Evolutionary conservation across 2,113 vertebrate species (phyloP).

Genomic region (Enhydra lutris): DNA sequence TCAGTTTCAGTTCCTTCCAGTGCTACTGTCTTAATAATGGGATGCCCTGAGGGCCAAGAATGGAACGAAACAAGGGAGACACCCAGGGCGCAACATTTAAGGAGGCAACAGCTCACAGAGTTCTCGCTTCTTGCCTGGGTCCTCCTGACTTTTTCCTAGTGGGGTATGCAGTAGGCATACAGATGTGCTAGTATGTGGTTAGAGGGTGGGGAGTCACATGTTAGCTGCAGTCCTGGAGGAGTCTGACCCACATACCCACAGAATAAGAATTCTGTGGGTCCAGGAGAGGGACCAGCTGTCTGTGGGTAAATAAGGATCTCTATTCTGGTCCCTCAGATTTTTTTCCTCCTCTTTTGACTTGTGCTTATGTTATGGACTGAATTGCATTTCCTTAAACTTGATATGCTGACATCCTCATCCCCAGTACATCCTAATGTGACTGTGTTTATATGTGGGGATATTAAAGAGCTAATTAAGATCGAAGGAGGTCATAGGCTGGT

Average conservation of each 20-base stretch:
- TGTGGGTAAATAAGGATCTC: neutral
- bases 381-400: neutral
- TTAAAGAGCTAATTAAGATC: neutral
- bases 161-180: rapidly evolving
- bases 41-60: neutral
- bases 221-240: neutral
- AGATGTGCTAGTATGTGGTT: neutral
- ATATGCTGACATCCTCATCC: neutral
- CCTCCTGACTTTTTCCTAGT: neutral
- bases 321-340: neutral
- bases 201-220: too few relatives aligned
- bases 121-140: neutral
- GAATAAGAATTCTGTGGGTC: neutral
- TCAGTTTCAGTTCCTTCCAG: neutral
- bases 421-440: neutral
- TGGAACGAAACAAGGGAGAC: neutral
- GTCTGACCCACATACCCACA: neutral
- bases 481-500: neutral
- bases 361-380: neutral
- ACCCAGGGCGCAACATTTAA: neutral
- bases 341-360: neutral
- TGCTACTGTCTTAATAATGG: neutral
- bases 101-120: rapidly evolving
- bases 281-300: neutral
- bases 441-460: neutral